phyloP scores from a whole-genome alignment of 2,113 vertebrate species.

The Lasiurus borealis region DNA sequence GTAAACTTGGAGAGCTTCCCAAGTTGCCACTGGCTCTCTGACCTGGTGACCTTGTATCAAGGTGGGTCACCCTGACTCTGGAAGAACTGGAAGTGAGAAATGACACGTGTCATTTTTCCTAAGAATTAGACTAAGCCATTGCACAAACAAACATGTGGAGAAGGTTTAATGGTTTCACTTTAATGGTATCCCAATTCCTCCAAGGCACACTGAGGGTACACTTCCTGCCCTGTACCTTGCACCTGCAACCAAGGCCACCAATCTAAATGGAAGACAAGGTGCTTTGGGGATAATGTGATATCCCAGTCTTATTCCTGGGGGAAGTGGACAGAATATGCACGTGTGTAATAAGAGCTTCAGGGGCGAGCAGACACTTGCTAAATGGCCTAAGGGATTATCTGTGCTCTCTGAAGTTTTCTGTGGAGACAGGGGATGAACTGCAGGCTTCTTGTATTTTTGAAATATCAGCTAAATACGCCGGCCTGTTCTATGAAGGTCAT shows the following conservation, averaged over 20 bases:
- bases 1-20: background rate
- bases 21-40: background rate
- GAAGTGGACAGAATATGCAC: background rate
- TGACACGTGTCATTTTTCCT: background rate
- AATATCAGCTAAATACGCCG: background rate
- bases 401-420: background rate
- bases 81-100: background rate
- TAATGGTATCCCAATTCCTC: background rate
- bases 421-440: background rate
- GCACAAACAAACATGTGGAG: background rate
- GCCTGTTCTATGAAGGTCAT: background rate
- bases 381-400: background rate
- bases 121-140: background rate
- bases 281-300: background rate
- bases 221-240: constrained; percentile 13
- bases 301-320: background rate
- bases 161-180: background rate
- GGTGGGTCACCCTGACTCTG: background rate
- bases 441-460: constrained; percentile 32
- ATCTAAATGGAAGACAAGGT: background rate
- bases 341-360: background rate
- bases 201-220: background rate
- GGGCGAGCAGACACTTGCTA: background rate
- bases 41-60: background rate
- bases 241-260: background rate